Evolutionary conservation across 2,113 vertebrate species (phyloP).

Genomic region (Leptodactylus fuscus): DNA sequence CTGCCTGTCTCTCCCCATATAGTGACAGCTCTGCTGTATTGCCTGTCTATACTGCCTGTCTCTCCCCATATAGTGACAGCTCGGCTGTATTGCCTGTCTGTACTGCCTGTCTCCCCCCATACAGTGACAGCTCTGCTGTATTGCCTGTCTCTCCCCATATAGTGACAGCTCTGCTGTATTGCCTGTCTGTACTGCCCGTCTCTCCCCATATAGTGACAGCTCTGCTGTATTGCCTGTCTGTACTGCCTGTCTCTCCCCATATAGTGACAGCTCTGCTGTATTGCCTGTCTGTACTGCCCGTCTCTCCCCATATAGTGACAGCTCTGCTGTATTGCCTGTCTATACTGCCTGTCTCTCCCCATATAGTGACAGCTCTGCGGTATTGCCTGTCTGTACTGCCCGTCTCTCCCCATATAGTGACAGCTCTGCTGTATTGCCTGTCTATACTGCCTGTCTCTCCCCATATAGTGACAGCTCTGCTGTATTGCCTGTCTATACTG

Average conservation of each 20-base stretch:
- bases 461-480: neutral
- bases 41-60: neutral
- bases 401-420: neutral
- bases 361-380: no score
- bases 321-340: neutral
- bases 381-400: no score
- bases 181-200: neutral
- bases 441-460: no score
- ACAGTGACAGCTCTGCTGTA: neutral
- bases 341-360: neutral
- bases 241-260: neutral
- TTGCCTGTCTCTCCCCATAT: no score
- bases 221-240: neutral
- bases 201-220: neutral
- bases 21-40: neutral
- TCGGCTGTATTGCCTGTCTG: no score
- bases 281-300: neutral
- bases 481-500: no score
- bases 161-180: no score
- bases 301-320: no score
- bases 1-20: neutral
- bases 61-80: no score
- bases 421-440: no score
- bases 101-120: no score
- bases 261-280: no score